Conservation (phyloP, 2,113 vertebrate genomes). For the Onychostoma macrolepis region DNA sequence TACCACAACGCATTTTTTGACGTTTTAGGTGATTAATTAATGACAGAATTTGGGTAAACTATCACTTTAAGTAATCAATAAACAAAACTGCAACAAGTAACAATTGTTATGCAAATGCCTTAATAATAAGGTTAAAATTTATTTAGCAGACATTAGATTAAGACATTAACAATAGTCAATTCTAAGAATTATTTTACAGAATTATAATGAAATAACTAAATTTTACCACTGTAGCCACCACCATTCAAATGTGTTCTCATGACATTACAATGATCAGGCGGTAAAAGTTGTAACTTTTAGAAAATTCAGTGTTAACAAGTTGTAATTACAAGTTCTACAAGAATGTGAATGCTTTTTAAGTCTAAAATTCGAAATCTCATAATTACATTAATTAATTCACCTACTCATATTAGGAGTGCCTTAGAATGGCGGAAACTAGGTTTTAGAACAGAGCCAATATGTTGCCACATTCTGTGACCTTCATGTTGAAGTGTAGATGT, state of each 20-base stretch:
- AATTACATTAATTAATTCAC: too few relatives aligned
- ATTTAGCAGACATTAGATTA: too few relatives aligned
- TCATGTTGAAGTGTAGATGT: neutral
- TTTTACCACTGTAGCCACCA: neutral
- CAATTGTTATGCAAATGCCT: too few relatives aligned
- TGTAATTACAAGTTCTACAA: too few relatives aligned
- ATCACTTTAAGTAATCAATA: neutral
- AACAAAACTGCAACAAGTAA: too few relatives aligned
- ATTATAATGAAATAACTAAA: neutral
- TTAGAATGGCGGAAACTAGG: neutral
- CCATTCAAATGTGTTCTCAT: neutral
- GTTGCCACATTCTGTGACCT: conserved; percentile 28
- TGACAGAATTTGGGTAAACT: too few relatives aligned
- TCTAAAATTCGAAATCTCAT: too few relatives aligned
- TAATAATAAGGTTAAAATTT: too few relatives aligned
- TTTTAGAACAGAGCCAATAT: neutral
- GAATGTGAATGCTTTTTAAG: too few relatives aligned
- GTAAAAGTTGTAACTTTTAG: neutral
- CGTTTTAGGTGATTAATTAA: too few relatives aligned
- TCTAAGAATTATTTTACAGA: neutral
- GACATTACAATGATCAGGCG: neutral
- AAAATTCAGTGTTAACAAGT: too few relatives aligned
- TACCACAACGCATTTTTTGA: too few relatives aligned
- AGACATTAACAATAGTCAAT: neutral
- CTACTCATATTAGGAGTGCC: neutral